phyloP scores from a whole-genome alignment of 2,888 invertebrate genomes.

The Rhimphoctona megacephalus region DNA sequence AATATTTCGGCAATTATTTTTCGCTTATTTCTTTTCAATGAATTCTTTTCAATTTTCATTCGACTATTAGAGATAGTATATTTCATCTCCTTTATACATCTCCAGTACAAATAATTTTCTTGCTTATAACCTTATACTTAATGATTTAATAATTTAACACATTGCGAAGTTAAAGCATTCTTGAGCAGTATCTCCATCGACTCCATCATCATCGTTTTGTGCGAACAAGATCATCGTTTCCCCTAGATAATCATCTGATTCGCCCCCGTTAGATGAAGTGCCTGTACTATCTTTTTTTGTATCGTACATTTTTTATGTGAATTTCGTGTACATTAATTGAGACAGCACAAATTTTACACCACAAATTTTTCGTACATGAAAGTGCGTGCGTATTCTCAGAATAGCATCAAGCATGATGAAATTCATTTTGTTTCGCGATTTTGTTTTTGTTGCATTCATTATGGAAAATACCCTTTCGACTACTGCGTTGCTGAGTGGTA shows the following conservation, averaged over 20 bases:
- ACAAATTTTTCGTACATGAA: slow-evolving; percentile 53
- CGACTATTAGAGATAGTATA: too few species aligned
- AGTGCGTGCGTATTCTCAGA: slow-evolving; percentile 66
- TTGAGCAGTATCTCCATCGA: not conserved
- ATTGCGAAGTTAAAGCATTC: not conserved
- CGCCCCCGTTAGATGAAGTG: not conserved
- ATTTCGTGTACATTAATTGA: slow-evolving; percentile 62
- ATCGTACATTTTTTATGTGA: slow-evolving; percentile 69
- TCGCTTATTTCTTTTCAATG: not conserved
- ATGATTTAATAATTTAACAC: too few species aligned
- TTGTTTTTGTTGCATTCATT: slow-evolving; percentile 66
- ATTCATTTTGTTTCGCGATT: slow-evolving; percentile 68
- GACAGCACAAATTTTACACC: slow-evolving; percentile 67
- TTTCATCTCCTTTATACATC: too few species aligned
- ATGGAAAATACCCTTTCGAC: slow-evolving; percentile 71
- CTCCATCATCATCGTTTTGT: slow-evolving; percentile 4
- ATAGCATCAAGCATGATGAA: slow-evolving; percentile 68
- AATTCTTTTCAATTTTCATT: too few species aligned
- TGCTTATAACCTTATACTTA: too few species aligned
- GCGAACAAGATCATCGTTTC: slow-evolving; percentile 34
- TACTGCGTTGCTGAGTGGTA: slow-evolving; percentile 72
- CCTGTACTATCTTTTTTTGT: not conserved
- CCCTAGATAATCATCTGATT: not conserved
- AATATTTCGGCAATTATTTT: not conserved
- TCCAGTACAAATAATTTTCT: not conserved